Evolutionary conservation across 1,140 invertebrate genomes (phyloP), one percentile per base, ranked within the genome.

Genomic region (Zeugodacus cucurbitae): DNA sequence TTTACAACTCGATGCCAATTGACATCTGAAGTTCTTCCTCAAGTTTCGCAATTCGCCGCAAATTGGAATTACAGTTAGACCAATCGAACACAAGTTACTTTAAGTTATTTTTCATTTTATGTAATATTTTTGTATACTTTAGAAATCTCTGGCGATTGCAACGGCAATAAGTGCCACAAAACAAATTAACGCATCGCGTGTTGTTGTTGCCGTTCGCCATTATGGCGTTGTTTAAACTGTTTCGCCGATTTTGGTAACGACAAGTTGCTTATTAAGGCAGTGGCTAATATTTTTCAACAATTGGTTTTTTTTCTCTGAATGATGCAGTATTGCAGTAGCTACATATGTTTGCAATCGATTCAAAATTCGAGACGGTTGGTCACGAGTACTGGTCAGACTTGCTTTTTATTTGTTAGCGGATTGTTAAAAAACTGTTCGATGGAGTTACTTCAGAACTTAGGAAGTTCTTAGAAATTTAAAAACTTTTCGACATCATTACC

Each of bases 211-310:
- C 29, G 74, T 1, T 48, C 41, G 26, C 10, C 74, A 22, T 48
- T 82, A 41, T 82, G 74, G 74, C 48, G 74, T 82, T 44, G 74
- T 22, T 17, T 58, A 37, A 58, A 87, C 32, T 34, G 86, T 34
- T 59, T 57, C 86, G 57, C 17, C 54, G 37, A 59, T 87, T 87
- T 59, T 59, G 29, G 86, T 8, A 14, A n/a, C 14, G 3, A 10
- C 86, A 58, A n/a, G 54, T 87, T 87, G 26, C 86, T 57, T 29
- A 34, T 87, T 87, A 87, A 59, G 86, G 86, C 58, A 44, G 11
- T 41, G 14, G 41, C n/a, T 48, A 48, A 48, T 87, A 32, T 87
- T 87, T 87, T 37, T 87, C 86, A 57, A 87, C 37, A 17, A 87
- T 87, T 59, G 8, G 37, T 58, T n/a, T 87, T 87, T 14, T 87